Conservation (phyloP, 2,888 invertebrate genomes). For the Acrocyrtus sp. region DNA sequence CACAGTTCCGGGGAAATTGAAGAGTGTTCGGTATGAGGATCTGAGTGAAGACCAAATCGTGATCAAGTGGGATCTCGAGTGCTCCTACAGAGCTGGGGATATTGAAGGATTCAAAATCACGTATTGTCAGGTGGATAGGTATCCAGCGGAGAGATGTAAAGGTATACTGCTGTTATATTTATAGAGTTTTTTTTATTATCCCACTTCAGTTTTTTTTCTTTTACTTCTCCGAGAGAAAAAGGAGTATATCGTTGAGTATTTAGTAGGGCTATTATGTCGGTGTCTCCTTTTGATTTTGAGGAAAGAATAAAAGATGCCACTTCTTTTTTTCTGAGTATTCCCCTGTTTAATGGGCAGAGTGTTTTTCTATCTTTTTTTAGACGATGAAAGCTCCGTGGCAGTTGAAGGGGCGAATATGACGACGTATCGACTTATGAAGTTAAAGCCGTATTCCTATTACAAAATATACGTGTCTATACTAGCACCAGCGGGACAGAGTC, state of each 20-base stretch:
- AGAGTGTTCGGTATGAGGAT: conserved; percentile 70
- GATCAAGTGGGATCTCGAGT: conserved; percentile 81
- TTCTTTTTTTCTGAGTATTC: neutral
- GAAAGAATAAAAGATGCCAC: too few relatives aligned
- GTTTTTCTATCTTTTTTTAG: conserved; percentile 22
- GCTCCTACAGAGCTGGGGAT: conserved; percentile 77
- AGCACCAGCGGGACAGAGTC: conserved; percentile 69
- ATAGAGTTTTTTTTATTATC: too few relatives aligned
- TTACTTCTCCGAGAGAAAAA: neutral
- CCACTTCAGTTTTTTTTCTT: neutral
- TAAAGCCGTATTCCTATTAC: conserved; percentile 82
- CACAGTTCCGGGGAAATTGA: conserved; percentile 71
- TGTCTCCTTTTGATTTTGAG: too few relatives aligned
- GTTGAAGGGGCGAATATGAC: conserved; percentile 54
- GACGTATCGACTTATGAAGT: conserved; percentile 66
- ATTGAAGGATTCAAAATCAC: conserved; percentile 80
- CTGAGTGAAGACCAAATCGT: conserved; percentile 71
- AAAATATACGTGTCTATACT: conserved; percentile 76
- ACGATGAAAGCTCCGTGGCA: conserved; percentile 46
- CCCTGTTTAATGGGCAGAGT: neutral
- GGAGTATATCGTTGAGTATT: neutral
- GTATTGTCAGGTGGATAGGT: conserved; percentile 74
- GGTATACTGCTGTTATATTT: conserved; percentile 31
- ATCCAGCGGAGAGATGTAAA: conserved; percentile 35
- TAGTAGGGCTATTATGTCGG: neutral